These are phyloP conservation scores for Stratiomys singularior DNA, from an alignment of 2,888 invertebrate genomes.

Conservation along the genomic window DNA sequence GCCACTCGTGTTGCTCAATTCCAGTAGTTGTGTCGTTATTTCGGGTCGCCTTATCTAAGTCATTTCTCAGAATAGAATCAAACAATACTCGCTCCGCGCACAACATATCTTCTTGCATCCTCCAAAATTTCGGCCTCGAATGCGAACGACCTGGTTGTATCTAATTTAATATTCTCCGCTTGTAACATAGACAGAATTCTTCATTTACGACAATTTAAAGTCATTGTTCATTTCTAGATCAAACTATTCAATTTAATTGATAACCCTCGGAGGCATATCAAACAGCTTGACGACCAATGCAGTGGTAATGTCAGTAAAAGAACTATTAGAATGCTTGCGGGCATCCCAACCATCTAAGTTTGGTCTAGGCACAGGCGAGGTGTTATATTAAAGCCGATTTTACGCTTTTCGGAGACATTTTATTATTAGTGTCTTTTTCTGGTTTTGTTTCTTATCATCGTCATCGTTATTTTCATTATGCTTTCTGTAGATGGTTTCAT, in stretches of 20 bases:
- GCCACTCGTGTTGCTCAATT: no score
- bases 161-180: slow-evolving; percentile 13
- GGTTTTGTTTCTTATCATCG: background rate
- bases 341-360: background rate
- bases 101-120: background rate
- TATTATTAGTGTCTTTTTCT: background rate
- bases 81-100: no score
- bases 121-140: background rate
- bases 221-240: slow-evolving; percentile 34
- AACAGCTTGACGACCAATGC: background rate
- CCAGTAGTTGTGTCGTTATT: no score
- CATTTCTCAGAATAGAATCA: no score
- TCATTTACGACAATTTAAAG: slow-evolving; percentile 33
- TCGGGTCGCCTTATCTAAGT: no score
- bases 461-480: background rate
- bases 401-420: background rate
- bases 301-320: background rate
- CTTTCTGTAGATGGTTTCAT: no score
- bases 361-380: background rate
- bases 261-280: slow-evolving; percentile 14
- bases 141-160: slow-evolving; percentile 34
- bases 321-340: background rate
- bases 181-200: background rate
- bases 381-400: background rate
- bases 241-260: slow-evolving; percentile 30